Conservation (phyloP, 2,888 invertebrate species). For the Amitus sp. region DNA sequence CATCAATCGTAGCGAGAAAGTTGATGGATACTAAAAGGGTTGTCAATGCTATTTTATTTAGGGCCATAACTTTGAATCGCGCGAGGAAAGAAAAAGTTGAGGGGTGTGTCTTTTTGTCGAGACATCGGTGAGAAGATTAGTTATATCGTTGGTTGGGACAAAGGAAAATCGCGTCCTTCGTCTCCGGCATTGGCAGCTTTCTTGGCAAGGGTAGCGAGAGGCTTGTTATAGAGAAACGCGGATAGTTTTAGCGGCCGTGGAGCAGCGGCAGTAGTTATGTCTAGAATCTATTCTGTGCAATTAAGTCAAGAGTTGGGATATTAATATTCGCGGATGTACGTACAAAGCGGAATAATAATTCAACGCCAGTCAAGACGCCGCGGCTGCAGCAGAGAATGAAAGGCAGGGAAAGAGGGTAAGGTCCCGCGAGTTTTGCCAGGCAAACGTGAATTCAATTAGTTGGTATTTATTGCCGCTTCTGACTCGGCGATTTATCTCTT, state of each 20-base stretch:
- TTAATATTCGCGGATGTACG: constrained; percentile 61
- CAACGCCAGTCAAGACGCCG: constrained; percentile 48
- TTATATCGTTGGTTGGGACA: constrained; percentile 44
- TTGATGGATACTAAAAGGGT: neutral
- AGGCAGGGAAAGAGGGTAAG: constrained; percentile 26
- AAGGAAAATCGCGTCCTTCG: constrained; percentile 43
- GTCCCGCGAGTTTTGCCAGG: constrained; percentile 48
- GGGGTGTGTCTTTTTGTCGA: neutral
- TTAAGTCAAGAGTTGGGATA: constrained; percentile 61
- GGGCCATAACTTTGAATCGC: constrained; percentile 10
- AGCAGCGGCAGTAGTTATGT: constrained; percentile 25
- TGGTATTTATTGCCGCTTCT: constrained; percentile 55
- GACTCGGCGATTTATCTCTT: constrained; percentile 51
- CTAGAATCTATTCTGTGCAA: constrained; percentile 59
- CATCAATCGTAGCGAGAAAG: neutral
- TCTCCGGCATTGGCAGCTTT: constrained; percentile 3
- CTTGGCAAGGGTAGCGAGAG: constrained; percentile 6
- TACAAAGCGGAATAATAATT: constrained; percentile 62
- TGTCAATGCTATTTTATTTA: neutral
- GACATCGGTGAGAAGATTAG: neutral
- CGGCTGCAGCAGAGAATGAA: constrained; percentile 22
- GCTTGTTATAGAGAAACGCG: neutral
- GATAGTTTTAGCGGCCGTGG: constrained; percentile 6
- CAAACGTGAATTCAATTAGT: constrained; percentile 60
- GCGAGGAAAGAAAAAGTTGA: constrained; percentile 18